Base-by-base conservation (phyloP, 2,113 vertebrate genomes). In the Chlorodrepanis virens region DNA sequence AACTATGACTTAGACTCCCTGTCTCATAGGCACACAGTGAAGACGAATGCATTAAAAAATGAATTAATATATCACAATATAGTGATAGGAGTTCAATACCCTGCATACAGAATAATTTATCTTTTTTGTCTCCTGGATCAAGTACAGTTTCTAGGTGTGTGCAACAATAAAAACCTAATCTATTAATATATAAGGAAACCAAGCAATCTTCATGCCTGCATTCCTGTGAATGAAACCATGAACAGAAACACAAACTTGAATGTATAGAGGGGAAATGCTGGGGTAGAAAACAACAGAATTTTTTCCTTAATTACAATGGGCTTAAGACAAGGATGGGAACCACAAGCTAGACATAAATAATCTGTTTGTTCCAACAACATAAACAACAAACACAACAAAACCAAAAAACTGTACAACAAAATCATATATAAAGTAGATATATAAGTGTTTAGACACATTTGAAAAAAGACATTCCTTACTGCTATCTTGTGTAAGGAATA, bases 111-210 rank as follows among this genome's bases (percentile, higher is more conserved):
- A 94, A 68, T 68, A 89, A 96, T 94, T 94, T 94, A 44, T 94
- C 74, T 68, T 54, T 96, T 96, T 95, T 93, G 95, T 97, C 96
- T 97, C 90, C 84, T 47, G 87, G 89, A 97, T 97, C 96, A 97
- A 97, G 93, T 56, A 81, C 33, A 67, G 60, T 83, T 90, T 76
- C 97, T 64, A 95, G 40, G 6, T 89, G 64, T 69, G 67, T 64
- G 52, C 50, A 77, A 81, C 44, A 94, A 45, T 80, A 60, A 94
- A 90, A 87, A 28, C 54, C 45, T 78, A 42, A 91, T 91, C 81
- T 92, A 59, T 64, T 83, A 54, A 70, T 78, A 77, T 21, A 81
- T 31, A 47, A 53, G 77, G 88, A 65, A 90, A 84, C 27, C 31
- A 50, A 94, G 96, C 23, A 52, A 50, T 12, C 59, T 72, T 64